Conservation (phyloP, 2,888 invertebrate species). For the Spilosoma lubricipeda region DNA sequence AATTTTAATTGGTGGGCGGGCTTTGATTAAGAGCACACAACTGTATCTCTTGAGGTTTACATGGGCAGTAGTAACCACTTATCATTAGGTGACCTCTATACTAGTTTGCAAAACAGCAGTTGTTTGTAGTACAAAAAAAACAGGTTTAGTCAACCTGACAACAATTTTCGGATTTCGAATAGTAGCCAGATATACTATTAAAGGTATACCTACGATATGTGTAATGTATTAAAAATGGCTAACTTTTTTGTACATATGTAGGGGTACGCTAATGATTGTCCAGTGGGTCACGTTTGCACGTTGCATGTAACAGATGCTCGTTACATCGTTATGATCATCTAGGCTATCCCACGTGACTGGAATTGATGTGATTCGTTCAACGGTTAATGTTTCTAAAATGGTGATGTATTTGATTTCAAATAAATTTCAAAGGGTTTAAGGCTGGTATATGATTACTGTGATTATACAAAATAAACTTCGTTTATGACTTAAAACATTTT, state of each 20-base stretch:
- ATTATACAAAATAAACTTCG: neutral
- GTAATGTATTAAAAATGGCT: slow-evolving; percentile 5
- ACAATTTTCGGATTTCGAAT: no score
- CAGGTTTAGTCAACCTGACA: no score
- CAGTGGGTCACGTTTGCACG: slow-evolving; percentile 10
- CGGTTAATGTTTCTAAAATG: neutral
- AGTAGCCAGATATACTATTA: neutral
- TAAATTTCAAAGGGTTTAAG: neutral
- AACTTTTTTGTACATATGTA: neutral
- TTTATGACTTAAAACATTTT: no score
- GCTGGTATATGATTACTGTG: neutral
- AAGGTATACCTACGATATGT: neutral
- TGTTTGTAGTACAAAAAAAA: no score
- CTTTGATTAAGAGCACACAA: no score
- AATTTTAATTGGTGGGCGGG: no score
- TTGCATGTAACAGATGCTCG: slow-evolving; percentile 14
- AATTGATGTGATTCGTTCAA: neutral
- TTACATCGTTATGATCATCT: slow-evolving; percentile 22
- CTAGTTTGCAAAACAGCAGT: no score
- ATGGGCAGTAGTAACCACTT: no score
- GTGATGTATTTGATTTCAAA: neutral
- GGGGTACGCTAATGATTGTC: neutral
- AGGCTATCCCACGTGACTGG: slow-evolving; percentile 12
- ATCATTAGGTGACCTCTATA: no score
- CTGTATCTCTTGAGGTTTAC: no score